These are phyloP conservation scores for Busseola fusca DNA, from an alignment of 2,888 invertebrate species.

Conservation along the genomic window DNA sequence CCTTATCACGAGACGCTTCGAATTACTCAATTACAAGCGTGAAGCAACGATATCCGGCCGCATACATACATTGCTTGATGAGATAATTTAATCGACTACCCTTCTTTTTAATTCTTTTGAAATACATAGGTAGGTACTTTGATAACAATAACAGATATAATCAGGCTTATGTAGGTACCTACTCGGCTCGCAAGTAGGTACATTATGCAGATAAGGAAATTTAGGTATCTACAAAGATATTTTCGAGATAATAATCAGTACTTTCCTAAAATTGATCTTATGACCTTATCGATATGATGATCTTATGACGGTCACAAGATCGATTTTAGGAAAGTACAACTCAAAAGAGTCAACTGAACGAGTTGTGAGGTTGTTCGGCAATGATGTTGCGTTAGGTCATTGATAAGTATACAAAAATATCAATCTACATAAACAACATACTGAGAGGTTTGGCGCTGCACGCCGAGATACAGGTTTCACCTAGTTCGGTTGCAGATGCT, in stretches of 20 bases:
- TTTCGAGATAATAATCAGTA: constrained; percentile 4
- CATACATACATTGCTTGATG: constrained; percentile 1
- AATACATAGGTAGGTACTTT: background rate
- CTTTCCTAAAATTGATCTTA: constrained; percentile 14
- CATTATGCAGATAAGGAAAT: constrained; percentile 16
- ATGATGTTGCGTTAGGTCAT: background rate
- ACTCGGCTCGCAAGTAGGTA: constrained; percentile 8
- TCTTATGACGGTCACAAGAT: too few relatives aligned
- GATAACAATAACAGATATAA: constrained; percentile 5
- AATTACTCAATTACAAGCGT: constrained; percentile 22
- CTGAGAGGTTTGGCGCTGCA: too few relatives aligned
- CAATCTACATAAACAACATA: too few relatives aligned
- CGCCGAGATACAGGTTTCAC: too few relatives aligned
- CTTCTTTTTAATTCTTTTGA: constrained; percentile 11
- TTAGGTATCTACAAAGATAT: constrained; percentile 8
- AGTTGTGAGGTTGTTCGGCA: background rate
- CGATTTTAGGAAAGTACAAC: too few relatives aligned
- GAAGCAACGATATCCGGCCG: constrained; percentile 10
- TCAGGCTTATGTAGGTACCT: background rate
- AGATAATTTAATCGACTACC: constrained; percentile 1
- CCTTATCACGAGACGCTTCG: constrained; percentile 15
- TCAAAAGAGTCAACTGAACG: background rate
- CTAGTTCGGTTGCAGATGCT: too few relatives aligned
- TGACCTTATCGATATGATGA: too few relatives aligned
- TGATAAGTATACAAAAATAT: too few relatives aligned